These are phyloP conservation scores for Escarpia spicata DNA, from an alignment of 2,888 invertebrate species.

Conservation along the genomic window DNA sequence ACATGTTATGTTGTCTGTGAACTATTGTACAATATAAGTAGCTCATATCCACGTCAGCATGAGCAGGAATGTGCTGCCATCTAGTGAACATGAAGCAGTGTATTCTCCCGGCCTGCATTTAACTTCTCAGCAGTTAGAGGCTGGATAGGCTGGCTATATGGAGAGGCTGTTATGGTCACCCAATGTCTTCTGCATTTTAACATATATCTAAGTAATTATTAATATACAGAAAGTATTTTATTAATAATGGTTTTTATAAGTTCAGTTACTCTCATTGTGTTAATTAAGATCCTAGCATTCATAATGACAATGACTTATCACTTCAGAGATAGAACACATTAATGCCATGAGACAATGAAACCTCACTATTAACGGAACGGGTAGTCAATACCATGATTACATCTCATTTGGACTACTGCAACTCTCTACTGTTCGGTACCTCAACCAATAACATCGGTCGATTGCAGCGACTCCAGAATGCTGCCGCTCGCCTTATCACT, in stretches of 20 bases:
- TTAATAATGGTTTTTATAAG: background rate
- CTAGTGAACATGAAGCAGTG: background rate
- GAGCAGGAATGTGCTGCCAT: background rate
- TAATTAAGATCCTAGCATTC: background rate
- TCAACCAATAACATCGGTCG: too few relatives aligned
- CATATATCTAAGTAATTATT: background rate
- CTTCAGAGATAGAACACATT: background rate
- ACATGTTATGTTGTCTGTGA: background rate
- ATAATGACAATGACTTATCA: background rate
- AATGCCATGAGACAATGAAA: background rate
- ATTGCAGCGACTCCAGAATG: too few relatives aligned
- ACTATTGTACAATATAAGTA: background rate
- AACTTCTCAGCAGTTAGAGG: background rate
- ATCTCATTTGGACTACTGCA: too few relatives aligned
- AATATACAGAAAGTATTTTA: background rate
- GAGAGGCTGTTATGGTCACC: background rate
- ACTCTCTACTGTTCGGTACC: too few relatives aligned
- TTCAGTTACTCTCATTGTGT: background rate
- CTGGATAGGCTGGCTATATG: background rate
- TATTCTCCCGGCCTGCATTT: background rate
- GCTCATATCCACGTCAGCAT: background rate
- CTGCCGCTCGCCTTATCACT: too few relatives aligned
- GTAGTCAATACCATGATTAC: too few relatives aligned
- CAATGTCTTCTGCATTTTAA: background rate
- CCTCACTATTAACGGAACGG: too few relatives aligned